Evolutionary conservation across 2,888 invertebrate species (phyloP).

Genomic region (Abscondita cerata): DNA sequence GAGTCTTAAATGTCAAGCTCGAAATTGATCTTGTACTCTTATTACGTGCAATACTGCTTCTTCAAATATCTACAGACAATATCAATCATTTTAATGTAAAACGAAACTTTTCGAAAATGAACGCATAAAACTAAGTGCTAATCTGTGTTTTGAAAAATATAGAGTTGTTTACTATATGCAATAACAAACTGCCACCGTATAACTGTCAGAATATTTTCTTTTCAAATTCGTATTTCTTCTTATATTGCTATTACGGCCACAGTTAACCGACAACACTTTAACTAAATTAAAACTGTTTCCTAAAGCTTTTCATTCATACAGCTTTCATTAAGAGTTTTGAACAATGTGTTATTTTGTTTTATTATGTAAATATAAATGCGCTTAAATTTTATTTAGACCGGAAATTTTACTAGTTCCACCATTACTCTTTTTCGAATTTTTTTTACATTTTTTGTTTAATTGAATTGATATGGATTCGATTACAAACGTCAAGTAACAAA

Average conservation of each 20-base stretch:
- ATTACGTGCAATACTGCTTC: background rate
- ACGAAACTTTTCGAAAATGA: constrained; percentile 11
- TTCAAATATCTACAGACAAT: background rate
- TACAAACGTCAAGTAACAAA: too few relatives aligned
- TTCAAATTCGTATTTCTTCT: constrained; percentile 16
- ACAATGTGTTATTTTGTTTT: too few relatives aligned
- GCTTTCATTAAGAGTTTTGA: too few relatives aligned
- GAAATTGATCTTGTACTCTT: background rate
- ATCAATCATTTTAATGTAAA: constrained; percentile 16
- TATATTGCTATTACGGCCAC: constrained; percentile 15
- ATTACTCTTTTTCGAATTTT: too few relatives aligned
- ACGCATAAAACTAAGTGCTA: constrained; percentile 33
- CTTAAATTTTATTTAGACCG: too few relatives aligned
- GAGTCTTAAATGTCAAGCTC: background rate
- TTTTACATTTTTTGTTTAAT: too few relatives aligned
- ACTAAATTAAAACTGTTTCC: constrained; percentile 14
- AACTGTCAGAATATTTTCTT: constrained; percentile 22
- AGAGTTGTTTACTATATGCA: constrained; percentile 24
- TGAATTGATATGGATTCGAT: too few relatives aligned
- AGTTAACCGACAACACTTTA: constrained; percentile 10
- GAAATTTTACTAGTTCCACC: too few relatives aligned
- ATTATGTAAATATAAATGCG: too few relatives aligned
- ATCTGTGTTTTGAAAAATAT: constrained; percentile 30
- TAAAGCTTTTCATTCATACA: too few relatives aligned
- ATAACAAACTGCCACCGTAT: constrained; percentile 26